phyloP scores from a whole-genome alignment of 2,888 invertebrate genomes.

The Acanthosepion pharaonis region DNA sequence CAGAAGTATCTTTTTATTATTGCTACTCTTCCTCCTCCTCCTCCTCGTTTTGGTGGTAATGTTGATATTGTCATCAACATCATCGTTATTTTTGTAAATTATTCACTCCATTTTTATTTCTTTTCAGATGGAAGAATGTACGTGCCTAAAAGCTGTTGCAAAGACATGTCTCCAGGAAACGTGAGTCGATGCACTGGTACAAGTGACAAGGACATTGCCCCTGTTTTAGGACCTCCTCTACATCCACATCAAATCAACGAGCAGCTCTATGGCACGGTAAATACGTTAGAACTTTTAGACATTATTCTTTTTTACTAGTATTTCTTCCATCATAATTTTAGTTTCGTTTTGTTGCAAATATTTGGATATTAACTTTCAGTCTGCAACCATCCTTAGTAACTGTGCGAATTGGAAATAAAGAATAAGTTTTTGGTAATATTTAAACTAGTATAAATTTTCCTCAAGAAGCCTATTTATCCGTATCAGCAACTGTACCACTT shows the following conservation, averaged over 20 bases:
- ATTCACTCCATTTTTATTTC: neutral
- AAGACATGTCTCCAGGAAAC: slow-evolving; percentile 57
- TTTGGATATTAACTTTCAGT: too few relatives aligned
- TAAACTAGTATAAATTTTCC: too few relatives aligned
- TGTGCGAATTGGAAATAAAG: too few relatives aligned
- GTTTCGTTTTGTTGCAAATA: too few relatives aligned
- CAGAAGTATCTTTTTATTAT: too few relatives aligned
- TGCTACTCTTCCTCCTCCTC: too few relatives aligned
- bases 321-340: neutral
- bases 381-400: too few relatives aligned
- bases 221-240: slow-evolving; percentile 60
- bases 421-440: too few relatives aligned
- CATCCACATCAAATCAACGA: slow-evolving; percentile 56
- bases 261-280: slow-evolving; percentile 63
- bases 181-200: slow-evolving; percentile 61
- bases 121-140: slow-evolving; percentile 52
- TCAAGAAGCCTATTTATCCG: too few relatives aligned
- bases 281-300: neutral
- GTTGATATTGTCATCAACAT: neutral
- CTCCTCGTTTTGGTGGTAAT: too few relatives aligned
- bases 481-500: too few relatives aligned
- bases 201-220: slow-evolving; percentile 53
- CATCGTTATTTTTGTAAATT: neutral
- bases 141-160: slow-evolving; percentile 66
- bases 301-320: too few relatives aligned